These are phyloP conservation scores for Myotis findleyi DNA, from an alignment of 2,797 vertebrate genomes.

Conservation along the genomic window DNA sequence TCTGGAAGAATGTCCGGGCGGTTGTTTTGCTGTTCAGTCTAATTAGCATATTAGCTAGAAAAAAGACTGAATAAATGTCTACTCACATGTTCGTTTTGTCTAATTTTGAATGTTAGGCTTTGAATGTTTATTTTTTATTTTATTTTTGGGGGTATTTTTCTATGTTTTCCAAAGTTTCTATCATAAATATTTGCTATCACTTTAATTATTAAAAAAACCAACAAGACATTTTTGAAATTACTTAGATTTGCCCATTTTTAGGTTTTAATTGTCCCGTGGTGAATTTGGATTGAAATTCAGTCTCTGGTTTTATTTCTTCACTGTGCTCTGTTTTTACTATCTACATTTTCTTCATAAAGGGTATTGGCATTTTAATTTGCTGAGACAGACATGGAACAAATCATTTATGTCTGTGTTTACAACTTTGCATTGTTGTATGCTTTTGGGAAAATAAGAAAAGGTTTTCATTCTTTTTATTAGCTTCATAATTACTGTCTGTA, in stretches of 20 bases:
- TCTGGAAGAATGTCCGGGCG: no score
- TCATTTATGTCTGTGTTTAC: constrained; percentile 60
- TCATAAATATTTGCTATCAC: neutral
- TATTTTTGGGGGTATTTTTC: neutral
- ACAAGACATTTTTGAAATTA: neutral
- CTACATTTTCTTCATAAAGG: constrained; percentile 53
- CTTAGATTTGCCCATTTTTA: constrained; percentile 53
- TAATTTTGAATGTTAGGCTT: neutral
- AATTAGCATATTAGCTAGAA: neutral
- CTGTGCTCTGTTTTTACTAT: constrained; percentile 49
- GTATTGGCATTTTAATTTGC: constrained; percentile 68
- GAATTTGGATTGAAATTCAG: constrained; percentile 40
- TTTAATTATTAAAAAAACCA: constrained; percentile 1
- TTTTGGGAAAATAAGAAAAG: constrained; percentile 75
- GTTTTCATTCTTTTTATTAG: constrained; percentile 82
- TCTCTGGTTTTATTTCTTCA: constrained; percentile 20
- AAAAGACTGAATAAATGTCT: neutral
- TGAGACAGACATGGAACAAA: constrained; percentile 54
- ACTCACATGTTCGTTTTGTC: neutral
- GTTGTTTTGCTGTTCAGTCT: no score
- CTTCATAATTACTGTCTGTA: constrained; percentile 83
- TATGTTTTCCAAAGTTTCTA: constrained; percentile 25
- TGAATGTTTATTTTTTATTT: neutral
- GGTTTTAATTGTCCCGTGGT: constrained; percentile 58
- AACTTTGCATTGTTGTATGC: constrained; percentile 72